Evolutionary conservation across 2,797 vertebrate species (phyloP), one percentile per base, ranked within the genome.

Genomic region (Clamator glandarius): DNA sequence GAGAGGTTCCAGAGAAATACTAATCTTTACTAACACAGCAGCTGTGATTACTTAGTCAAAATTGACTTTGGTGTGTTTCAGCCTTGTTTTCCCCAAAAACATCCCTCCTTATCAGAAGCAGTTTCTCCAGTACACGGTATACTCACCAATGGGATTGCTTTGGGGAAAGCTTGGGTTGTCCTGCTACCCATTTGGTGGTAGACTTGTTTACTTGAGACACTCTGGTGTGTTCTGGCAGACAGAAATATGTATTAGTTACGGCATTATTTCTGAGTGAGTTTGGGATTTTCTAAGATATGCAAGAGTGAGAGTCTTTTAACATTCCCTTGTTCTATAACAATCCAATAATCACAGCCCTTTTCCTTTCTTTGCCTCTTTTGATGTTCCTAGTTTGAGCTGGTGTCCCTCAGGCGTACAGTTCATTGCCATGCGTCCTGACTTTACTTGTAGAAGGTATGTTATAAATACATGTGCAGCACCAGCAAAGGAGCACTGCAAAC

Each of bases 391-490:
- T 98, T 97, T 98, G 97, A 99, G 98, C 97, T 99, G 98, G 98
- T 99, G 98, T 97, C 98, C 98, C 93, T 98, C 98, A 97, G 98
- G 98, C 31, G 97, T 97, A 77, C 98, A 98, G 41, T 97, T 94
- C 95, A 95, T 97, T 97, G 87, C 95, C 97, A 95, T 97, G 97
- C 97, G 96, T 96, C 98, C 97, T 97, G 98, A 98, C 97, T 98
- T 98, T 98, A 98, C 97, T 95, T 97, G 93, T 97, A 97, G 98
- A 98, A 98, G 98, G 98, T 98, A 98, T n/a, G 86, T 97, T 98
- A 98, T 97, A 41, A 74, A 83, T 76, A 17, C n/a, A 18, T 46
- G 87, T 93, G 70, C 83, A 80, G 87, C 89, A 82, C 74, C 67
- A 91, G 42, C 84, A 61, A 59, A 48, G 70, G 94, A 86, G 94